Evolutionary conservation across 2,888 invertebrate genomes (phyloP).

Genomic region (Microctonus brassicae): DNA sequence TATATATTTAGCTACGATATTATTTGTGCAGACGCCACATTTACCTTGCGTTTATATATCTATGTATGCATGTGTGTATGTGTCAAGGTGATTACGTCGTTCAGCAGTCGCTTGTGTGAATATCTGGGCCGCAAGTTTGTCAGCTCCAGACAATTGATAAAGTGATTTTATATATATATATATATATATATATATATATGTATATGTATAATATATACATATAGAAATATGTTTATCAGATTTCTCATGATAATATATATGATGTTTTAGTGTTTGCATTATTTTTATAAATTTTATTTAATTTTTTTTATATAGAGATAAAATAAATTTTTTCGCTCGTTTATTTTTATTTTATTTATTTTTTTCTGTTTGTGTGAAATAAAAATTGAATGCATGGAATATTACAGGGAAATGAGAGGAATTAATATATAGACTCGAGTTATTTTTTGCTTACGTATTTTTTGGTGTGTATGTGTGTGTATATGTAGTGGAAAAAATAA

Average conservation of each 20-base stretch:
- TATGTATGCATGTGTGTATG: constrained; percentile 37
- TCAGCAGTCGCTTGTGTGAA: constrained; percentile 42
- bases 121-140: constrained; percentile 48
- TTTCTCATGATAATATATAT: background rate
- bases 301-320: no score
- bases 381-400: no score
- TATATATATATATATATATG: constrained; percentile 1
- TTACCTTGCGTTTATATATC: constrained; percentile 26
- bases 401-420: no score
- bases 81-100: constrained; percentile 49
- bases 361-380: no score
- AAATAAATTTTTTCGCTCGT: no score
- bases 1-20: background rate
- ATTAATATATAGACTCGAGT: no score
- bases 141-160: constrained; percentile 34
- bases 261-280: background rate
- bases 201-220: background rate
- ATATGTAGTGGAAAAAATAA: background rate
- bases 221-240: constrained; percentile 5
- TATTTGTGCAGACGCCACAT: constrained; percentile 27
- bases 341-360: no score
- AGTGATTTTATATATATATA: background rate
- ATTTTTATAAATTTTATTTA: background rate
- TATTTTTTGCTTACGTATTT: no score
- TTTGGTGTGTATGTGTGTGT: background rate